Base-by-base conservation (phyloP, 2,113 vertebrate genomes). In the Passerina amoena region DNA sequence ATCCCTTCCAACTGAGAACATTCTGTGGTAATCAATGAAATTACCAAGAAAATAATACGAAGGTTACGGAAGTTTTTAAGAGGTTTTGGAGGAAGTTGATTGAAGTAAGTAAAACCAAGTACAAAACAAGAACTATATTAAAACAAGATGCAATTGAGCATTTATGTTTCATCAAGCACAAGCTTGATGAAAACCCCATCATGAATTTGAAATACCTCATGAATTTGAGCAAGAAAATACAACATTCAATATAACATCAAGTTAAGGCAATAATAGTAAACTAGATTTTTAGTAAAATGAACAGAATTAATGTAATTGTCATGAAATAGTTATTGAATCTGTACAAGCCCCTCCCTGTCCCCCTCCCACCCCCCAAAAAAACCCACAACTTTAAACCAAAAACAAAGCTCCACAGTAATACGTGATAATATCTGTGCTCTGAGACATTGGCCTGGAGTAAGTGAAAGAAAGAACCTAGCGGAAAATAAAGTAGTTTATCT, bases 401-500 rank as follows among this genome's bases (percentile, higher is more conserved):
- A 72, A 7, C 3, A 30, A 40, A 64, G 56, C 25, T 85, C 27
- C 44, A 76, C 33, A 94, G 40, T 50, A 89, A 93, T 42, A 96
- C 40, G 17, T 40, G 90, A 92, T 90, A 91, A 64, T 22, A 92
- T 88, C 77, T 90, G 23, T 94, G 44, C 75, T 94, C 47, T 40
- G 82, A 90, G 56, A 90, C 53, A 95, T 44, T 51, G 68, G 85
- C 78, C 38, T 60, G 50, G 9, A 96, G n/a, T 50, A 78, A 86
- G 19, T 38, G 44, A 86, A 87, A 87, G 57, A 92, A 91, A 28
- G 42, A 76, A 80, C 8, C 4, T 14, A 69, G 31, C 37, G 12
- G 54, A 97, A 97, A 93, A 79, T 95, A 77, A 92, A 64, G 47
- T 28, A 95, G 69, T 86, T 86, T 95, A 96, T 80, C 92, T 96